These are phyloP conservation scores for Phasia obesa DNA, from an alignment of 2,888 invertebrate genomes.

Conservation along the genomic window DNA sequence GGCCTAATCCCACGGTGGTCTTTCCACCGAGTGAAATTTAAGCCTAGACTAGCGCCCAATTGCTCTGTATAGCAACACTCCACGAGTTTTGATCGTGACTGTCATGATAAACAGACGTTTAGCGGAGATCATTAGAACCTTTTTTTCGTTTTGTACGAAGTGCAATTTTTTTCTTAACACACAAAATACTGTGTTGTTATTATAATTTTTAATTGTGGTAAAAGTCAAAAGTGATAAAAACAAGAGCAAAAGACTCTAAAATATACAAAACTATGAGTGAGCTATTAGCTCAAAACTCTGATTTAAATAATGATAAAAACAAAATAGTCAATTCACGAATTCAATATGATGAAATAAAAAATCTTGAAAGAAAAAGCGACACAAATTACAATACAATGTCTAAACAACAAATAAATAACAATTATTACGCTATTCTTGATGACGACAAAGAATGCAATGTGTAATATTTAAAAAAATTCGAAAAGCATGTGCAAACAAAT, in stretches of 20 bases:
- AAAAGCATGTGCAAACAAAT: too few relatives aligned
- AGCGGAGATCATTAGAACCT: not conserved
- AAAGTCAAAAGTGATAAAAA: not conserved
- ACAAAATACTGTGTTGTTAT: too few relatives aligned
- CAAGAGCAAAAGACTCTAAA: not conserved
- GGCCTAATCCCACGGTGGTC: too few relatives aligned
- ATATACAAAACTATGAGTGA: not conserved
- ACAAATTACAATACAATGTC: not conserved
- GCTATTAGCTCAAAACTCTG: not conserved
- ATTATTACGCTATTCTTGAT: too few relatives aligned
- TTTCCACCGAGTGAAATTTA: too few relatives aligned
- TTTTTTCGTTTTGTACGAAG: not conserved
- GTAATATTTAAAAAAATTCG: too few relatives aligned
- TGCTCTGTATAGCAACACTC: too few relatives aligned
- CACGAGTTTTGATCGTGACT: too few relatives aligned
- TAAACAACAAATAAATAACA: too few relatives aligned
- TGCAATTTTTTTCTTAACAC: not conserved
- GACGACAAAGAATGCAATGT: too few relatives aligned
- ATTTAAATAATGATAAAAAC: not conserved
- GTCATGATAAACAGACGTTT: slow-evolving; percentile 1
- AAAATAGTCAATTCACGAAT: not conserved
- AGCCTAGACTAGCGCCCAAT: too few relatives aligned
- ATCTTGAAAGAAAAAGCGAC: not conserved
- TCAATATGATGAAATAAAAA: not conserved
- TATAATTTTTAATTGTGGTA: not conserved